Conservation (phyloP, 2,888 invertebrate species). For the Argynnis bischoffii region DNA sequence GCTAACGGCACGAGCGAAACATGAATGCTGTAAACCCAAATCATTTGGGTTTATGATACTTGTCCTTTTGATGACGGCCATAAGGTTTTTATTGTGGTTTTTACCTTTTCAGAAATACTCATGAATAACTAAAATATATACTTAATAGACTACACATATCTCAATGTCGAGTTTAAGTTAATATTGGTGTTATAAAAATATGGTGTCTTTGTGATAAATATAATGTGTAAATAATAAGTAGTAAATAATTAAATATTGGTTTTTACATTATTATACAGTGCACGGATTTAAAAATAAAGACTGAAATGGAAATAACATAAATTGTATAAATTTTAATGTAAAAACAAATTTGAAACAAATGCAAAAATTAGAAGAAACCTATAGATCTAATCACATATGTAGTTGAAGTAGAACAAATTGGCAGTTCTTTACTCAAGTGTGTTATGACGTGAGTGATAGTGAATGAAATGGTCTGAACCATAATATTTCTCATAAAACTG, state of each 20-base stretch:
- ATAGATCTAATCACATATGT: conserved; percentile 62
- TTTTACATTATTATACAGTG: conserved; percentile 23
- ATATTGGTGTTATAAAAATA: conserved; percentile 8
- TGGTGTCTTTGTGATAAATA: conserved; percentile 5
- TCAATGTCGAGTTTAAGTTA: conserved; percentile 1
- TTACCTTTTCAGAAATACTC: conserved; percentile 43
- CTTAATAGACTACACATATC: conserved; percentile 1
- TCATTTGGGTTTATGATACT: conserved; percentile 57
- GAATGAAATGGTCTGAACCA: conserved; percentile 30
- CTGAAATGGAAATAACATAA: conserved; percentile 18
- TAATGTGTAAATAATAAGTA: background rate
- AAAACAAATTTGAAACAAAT: conserved; percentile 24
- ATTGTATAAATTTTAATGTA: conserved; percentile 19
- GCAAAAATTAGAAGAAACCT: conserved; percentile 55
- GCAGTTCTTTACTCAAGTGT: conserved; percentile 58
- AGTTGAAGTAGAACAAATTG: conserved; percentile 63
- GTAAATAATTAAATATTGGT: background rate
- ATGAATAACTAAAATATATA: conserved; percentile 13
- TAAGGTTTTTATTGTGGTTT: conserved; percentile 61
- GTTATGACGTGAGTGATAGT: conserved; percentile 32
- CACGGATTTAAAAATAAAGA: conserved; percentile 8
- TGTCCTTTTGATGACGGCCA: conserved; percentile 58
- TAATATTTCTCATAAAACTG: conserved; percentile 57
- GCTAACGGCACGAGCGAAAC: conserved; percentile 59
- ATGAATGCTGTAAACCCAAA: conserved; percentile 57